Conservation (phyloP, 2,797 vertebrate species). For the Mormyrus proboscirostris region DNA sequence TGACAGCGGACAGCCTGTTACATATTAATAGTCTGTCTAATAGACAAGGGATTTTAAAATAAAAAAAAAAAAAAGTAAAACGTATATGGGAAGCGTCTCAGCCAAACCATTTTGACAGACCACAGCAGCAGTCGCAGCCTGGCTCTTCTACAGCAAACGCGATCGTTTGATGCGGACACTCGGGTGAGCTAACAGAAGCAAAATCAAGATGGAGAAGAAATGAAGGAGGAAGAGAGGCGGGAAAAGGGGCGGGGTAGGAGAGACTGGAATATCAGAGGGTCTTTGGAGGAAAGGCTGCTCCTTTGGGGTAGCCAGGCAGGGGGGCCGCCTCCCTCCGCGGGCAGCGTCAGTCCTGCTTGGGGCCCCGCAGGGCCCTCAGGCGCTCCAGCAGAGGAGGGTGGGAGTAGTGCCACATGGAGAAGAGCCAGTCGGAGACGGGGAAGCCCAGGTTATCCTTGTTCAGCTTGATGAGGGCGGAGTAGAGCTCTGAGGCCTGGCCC, state of each 20-base stretch:
- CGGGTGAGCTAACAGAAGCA: not conserved
- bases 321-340: slow-evolving; percentile 41
- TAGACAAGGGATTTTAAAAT: not conserved
- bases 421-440: slow-evolving; percentile 95
- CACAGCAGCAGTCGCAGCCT: not conserved
- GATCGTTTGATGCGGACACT: not conserved
- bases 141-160: not conserved
- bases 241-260: not conserved
- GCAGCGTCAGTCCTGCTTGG: slow-evolving; percentile 81
- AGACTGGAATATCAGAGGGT: not conserved
- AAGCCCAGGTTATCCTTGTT: slow-evolving; percentile 99
- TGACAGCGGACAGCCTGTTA: slow-evolving; percentile 3
- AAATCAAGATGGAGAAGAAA: not conserved
- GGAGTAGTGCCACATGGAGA: slow-evolving; percentile 98
- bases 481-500: slow-evolving; percentile 87
- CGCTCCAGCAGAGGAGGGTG: slow-evolving; percentile 95
- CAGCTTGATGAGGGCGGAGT: slow-evolving; percentile 94
- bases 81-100: not conserved
- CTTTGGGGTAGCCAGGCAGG: slow-evolving; percentile 46
- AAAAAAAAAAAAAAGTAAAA: not conserved
- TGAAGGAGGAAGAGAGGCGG: not conserved
- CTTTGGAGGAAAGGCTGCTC: slow-evolving; percentile 44
- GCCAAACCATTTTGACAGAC: not conserved
- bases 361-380: slow-evolving; percentile 79
- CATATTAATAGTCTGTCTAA: not conserved